Base-by-base conservation (phyloP, 2,888 invertebrate genomes). In the Chalcis sispes region DNA sequence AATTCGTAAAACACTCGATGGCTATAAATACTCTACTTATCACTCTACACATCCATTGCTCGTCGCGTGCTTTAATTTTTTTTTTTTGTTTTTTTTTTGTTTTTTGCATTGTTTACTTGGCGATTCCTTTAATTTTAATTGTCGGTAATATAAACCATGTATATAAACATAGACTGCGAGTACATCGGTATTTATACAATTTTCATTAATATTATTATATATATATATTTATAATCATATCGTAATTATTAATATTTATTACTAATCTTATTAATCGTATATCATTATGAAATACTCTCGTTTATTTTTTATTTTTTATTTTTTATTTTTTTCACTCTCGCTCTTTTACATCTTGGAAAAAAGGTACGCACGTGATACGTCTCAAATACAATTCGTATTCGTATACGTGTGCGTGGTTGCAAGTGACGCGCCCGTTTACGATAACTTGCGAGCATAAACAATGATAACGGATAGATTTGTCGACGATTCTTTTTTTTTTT, bases 141-240 rank as follows among this genome's bases (percentile, higher is more conserved):
- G 71, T 82, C 80, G 83, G 84, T 87, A 87, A 86, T 87, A 87
- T 85, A 88, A 88, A 88, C 86, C 87, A 87, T 85, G 87, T 87
- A 87, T 87, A 88, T 87, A 87, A 88, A 88, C 87, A 87, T 87
- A 87, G 86, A 87, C 83, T 85, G 70, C 66, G 86, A 87, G 84
- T 86, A 87, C 85, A 86, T 85, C 85, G 84, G 84, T 86, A 85
- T 86, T 85, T 77, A 73, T 74, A 87, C 85, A 86, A 82, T 80
- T 81, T 78, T 80, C 15, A 58, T 50, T 67, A 52, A 23, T 61
- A 42, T 54, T 42, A 10, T 59, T 50, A 71, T 69, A 54, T 25
- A n/a, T 40, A 36, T 72, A 59, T 52, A 50, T 32, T 50, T 66
- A 56, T 70, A 58, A 71, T 66, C 46, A 36, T 62, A 56, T 67